phyloP scores from a whole-genome alignment of 2,797 vertebrate species.

The Urocyon cinereoargenteus region DNA sequence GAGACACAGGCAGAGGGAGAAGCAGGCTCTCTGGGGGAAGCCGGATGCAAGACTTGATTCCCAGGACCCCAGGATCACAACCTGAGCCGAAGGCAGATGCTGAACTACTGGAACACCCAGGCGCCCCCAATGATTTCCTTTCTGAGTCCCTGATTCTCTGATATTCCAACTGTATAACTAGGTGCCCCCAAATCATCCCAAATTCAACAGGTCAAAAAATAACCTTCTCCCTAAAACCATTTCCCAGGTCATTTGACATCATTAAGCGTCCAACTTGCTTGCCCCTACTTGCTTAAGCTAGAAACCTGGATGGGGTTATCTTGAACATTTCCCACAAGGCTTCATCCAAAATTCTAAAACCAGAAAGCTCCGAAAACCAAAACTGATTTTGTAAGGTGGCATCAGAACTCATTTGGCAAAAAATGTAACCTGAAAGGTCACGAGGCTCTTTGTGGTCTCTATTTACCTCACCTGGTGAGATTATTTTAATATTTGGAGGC shows the following conservation, averaged over 20 bases:
- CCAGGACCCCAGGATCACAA: no score
- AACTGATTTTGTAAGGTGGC: neutral
- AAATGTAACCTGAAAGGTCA: neutral
- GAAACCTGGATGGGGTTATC: neutral
- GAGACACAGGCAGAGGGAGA: no score
- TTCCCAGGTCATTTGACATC: neutral
- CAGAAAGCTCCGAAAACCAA: neutral
- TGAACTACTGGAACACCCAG: no score
- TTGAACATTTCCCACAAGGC: neutral
- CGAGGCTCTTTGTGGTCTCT: neutral
- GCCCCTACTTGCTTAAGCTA: neutral
- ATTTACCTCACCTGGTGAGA: neutral
- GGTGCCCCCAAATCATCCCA: neutral
- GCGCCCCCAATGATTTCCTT: neutral
- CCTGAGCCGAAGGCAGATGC: no score
- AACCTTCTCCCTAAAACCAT: neutral
- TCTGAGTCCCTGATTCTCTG: neutral
- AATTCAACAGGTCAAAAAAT: neutral
- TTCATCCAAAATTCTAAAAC: neutral
- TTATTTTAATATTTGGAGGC: neutral
- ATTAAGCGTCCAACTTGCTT: no score
- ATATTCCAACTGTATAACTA: neutral
- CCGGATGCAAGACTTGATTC: no score
- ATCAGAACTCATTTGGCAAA: neutral
- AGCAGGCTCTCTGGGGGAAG: no score